Evolutionary conservation across 2,797 vertebrate species (phyloP).

Genomic region (Acomys russatus): DNA sequence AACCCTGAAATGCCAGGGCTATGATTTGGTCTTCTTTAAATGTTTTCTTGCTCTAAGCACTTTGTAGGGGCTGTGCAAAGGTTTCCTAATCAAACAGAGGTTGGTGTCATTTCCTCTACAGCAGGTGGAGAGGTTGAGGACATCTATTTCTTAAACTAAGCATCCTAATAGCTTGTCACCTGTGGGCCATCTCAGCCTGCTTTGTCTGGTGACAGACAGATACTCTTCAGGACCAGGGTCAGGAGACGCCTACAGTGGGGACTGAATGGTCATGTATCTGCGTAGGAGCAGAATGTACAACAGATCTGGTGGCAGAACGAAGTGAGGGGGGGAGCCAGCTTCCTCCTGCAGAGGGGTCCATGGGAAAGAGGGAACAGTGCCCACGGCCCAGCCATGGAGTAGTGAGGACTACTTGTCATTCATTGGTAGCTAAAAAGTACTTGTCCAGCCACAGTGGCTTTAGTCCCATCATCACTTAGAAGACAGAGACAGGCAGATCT

Average conservation of each 20-base stretch:
- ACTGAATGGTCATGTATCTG: neutral
- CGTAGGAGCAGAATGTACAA: neutral
- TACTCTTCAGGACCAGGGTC: neutral
- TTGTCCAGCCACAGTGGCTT: neutral
- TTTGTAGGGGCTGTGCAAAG: neutral
- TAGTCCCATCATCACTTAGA: no score
- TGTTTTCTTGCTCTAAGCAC: neutral
- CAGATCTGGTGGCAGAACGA: neutral
- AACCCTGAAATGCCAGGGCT: neutral
- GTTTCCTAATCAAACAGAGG: neutral
- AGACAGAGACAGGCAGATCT: neutral
- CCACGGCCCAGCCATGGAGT: neutral
- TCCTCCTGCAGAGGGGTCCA: neutral
- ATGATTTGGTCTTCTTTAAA: neutral
- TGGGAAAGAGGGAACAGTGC: neutral
- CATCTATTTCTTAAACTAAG: neutral
- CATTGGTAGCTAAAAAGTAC: neutral
- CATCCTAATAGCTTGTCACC: neutral
- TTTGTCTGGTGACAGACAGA: neutral
- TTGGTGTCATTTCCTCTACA: conserved; percentile 11
- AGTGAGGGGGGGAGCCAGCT: neutral
- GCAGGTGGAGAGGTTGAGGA: neutral
- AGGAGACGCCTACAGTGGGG: neutral
- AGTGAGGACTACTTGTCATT: neutral
- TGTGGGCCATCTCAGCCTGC: neutral